These are phyloP conservation scores for Coracopsis vasa DNA, from an alignment of 2,113 vertebrate species.

Conservation along the genomic window DNA sequence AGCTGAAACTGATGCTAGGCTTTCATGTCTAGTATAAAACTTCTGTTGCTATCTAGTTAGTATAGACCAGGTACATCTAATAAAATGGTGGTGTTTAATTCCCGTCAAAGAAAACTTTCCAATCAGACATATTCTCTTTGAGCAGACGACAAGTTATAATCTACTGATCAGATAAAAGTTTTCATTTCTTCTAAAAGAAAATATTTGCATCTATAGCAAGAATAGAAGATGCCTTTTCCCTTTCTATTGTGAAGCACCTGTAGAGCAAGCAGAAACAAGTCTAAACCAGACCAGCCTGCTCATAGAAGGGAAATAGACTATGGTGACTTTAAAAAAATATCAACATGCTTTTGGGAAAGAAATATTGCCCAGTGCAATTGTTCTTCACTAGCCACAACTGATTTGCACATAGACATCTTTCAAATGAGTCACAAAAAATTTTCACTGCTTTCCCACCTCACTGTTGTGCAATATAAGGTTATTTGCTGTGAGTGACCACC, in stretches of 20 bases:
- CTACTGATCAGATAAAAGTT: background rate
- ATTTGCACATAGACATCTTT: background rate
- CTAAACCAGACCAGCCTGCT: background rate
- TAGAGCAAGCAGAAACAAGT: background rate
- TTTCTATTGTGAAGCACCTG: background rate
- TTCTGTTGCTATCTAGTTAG: background rate
- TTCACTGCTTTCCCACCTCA: background rate
- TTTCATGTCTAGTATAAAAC: background rate
- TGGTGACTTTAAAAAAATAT: background rate
- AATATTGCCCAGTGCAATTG: background rate
- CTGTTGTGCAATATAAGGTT: background rate
- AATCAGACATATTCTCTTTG: background rate
- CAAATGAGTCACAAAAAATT: background rate
- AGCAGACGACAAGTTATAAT: background rate
- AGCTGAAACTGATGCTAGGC: background rate
- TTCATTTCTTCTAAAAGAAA: background rate
- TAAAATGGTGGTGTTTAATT: background rate
- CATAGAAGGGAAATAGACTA: background rate
- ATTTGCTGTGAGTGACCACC: background rate
- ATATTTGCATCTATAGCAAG: background rate
- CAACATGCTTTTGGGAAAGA: background rate
- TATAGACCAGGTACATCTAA: background rate
- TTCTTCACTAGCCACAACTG: background rate
- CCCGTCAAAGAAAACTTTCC: background rate
- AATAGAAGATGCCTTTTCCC: background rate